A percentile compares a stretch with the other conserved stretches of the same genome.
Evolutionary conservation across 2,888 invertebrate species (phyloP).

Genomic region (Tineola bisselliella): DNA sequence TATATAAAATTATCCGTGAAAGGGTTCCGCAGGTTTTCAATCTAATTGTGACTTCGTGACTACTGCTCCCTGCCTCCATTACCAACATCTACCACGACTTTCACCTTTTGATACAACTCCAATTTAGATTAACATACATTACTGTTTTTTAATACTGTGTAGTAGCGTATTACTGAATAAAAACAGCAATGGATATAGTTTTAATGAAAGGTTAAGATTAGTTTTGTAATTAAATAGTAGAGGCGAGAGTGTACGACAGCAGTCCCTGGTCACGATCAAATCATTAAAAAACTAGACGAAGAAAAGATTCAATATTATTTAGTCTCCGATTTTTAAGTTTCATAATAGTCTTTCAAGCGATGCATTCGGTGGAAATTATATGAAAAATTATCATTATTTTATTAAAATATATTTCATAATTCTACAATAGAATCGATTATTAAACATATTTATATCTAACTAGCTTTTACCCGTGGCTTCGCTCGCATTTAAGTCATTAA

Average conservation of each 20-base stretch:
- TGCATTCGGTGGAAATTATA: too few relatives aligned
- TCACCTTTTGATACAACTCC: neutral
- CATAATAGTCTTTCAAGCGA: neutral
- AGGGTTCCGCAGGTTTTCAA: constrained; percentile 47
- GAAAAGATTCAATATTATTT: constrained; percentile 34
- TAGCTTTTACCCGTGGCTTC: too few relatives aligned
- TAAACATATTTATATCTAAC: too few relatives aligned
- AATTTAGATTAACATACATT: neutral
- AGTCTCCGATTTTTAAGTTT: constrained; percentile 17
- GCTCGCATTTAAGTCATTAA: too few relatives aligned
- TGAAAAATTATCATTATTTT: too few relatives aligned
- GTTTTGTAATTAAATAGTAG: neutral
- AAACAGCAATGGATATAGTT: neutral
- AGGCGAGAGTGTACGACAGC: constrained; percentile 15
- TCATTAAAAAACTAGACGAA: constrained; percentile 42
- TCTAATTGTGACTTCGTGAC: constrained; percentile 59
- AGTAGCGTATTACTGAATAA: neutral
- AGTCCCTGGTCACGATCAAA: constrained; percentile 23
- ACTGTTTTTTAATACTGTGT: neutral
- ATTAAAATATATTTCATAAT: too few relatives aligned
- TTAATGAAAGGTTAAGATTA: neutral
- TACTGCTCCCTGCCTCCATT: constrained; percentile 49
- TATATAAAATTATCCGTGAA: constrained; percentile 51
- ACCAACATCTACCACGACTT: constrained; percentile 28
- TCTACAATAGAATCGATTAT: too few relatives aligned